phyloP scores from a whole-genome alignment of 2,888 invertebrate species.

The Cepaea hortensis region DNA sequence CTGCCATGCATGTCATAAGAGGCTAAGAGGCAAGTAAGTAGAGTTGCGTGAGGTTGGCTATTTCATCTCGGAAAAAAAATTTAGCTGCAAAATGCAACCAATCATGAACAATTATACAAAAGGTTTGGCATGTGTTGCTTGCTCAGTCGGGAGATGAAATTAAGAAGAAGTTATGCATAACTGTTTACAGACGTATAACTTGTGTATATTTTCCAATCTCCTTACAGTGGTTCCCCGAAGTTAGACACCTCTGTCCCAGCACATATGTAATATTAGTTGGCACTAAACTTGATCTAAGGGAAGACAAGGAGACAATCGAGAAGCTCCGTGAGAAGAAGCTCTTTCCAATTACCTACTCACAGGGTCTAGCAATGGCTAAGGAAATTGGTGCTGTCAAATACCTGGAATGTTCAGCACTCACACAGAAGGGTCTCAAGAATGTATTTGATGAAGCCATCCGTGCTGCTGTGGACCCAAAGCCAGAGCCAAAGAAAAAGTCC shows the following conservation, averaged over 20 bases:
- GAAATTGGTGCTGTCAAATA: slow-evolving; percentile 89
- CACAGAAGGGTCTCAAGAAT: slow-evolving; percentile 97
- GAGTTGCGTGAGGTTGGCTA: no score
- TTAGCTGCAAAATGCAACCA: no score
- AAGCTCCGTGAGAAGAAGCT: slow-evolving; percentile 96
- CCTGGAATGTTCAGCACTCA: slow-evolving; percentile 97
- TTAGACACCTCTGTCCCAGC: slow-evolving; percentile 98
- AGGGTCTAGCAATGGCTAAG: slow-evolving; percentile 86
- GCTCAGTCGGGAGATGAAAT: no score
- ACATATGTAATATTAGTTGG: slow-evolving; percentile 98
- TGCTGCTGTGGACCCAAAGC: slow-evolving; percentile 94
- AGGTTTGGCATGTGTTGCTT: no score
- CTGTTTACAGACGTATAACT: neutral
- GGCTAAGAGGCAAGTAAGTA: no score
- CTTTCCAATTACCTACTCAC: slow-evolving; percentile 97
- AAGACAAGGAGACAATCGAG: slow-evolving; percentile 95
- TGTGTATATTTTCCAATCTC: neutral
- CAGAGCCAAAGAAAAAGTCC: slow-evolving; percentile 88
- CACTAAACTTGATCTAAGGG: slow-evolving; percentile 97
- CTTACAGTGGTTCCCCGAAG: slow-evolving; percentile 96
- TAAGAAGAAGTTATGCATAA: no score
- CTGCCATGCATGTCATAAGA: no score
- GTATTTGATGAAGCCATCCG: slow-evolving; percentile 99
- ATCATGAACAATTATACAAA: no score
- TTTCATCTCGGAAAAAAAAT: no score